Evolutionary conservation across 2,888 invertebrate genomes (phyloP).

Genomic region (Anorthoa munda): DNA sequence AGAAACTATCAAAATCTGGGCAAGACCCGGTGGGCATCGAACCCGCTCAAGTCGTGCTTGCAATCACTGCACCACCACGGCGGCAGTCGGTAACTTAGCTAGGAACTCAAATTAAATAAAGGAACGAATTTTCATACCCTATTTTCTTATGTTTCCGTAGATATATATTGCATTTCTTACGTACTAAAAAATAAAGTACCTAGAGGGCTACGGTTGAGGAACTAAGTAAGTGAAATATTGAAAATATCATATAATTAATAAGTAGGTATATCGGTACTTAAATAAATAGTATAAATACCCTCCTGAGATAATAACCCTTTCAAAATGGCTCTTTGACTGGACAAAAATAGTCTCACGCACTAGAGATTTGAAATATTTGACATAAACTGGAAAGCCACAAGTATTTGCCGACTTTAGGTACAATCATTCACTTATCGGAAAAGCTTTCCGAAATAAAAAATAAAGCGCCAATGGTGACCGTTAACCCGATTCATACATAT

Average conservation of each 20-base stretch:
- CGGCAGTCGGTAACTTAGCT: not conserved
- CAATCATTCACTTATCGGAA: constrained; percentile 16
- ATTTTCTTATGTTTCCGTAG: not conserved
- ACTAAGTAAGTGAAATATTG: not conserved
- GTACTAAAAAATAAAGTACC: too few relatives aligned
- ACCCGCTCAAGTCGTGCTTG: not conserved
- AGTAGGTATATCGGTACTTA: not conserved
- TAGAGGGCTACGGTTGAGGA: not conserved
- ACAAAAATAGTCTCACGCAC: not conserved
- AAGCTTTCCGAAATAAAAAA: constrained; percentile 34
- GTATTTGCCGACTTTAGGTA: not conserved
- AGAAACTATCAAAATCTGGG: not conserved
- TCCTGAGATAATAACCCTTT: not conserved
- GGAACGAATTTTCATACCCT: not conserved
- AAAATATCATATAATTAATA: not conserved
- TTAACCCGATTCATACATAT: constrained; percentile 57
- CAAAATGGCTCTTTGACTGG: not conserved
- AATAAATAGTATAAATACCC: not conserved
- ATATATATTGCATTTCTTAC: not conserved
- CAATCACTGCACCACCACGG: not conserved
- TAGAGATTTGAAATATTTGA: not conserved
- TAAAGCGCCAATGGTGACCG: constrained; percentile 36
- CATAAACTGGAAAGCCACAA: not conserved
- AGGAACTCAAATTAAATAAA: not conserved
- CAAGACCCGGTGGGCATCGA: not conserved